phyloP scores from a whole-genome alignment of 2,113 vertebrate species.

The Embiotoca jacksoni region DNA sequence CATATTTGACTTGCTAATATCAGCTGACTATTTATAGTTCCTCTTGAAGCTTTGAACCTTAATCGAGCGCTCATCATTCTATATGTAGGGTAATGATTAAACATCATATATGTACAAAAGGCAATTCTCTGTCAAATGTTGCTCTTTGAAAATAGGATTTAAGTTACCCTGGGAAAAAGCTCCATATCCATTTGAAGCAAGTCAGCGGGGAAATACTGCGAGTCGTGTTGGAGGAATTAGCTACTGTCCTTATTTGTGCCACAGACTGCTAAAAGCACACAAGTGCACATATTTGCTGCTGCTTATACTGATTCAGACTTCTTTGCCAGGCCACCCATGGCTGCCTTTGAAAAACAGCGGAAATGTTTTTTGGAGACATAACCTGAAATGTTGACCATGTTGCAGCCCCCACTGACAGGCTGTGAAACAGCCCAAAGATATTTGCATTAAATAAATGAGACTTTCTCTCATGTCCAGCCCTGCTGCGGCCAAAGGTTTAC shows the following conservation, averaged over 20 bases:
- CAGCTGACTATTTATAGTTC: slow-evolving; percentile 42
- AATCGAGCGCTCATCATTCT: slow-evolving; percentile 16
- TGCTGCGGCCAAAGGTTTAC: slow-evolving; percentile 77
- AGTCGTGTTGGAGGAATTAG: neutral
- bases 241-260: neutral
- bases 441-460: slow-evolving; percentile 84
- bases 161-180: slow-evolving; percentile 1
- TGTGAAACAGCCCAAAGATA: slow-evolving; percentile 70
- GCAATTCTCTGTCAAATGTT: slow-evolving; percentile 24
- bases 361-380: slow-evolving; percentile 61
- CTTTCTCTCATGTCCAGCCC: slow-evolving; percentile 69
- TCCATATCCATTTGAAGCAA: slow-evolving; percentile 20
- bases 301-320: slow-evolving; percentile 13
- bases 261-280: neutral
- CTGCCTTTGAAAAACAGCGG: slow-evolving; percentile 23
- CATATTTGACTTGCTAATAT: slow-evolving; percentile 68
- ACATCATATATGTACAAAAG: neutral
- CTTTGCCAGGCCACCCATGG: slow-evolving; percentile 19
- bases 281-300: neutral
- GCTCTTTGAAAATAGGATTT: slow-evolving; percentile 28
- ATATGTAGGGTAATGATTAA: slow-evolving; percentile 8
- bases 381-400: slow-evolving; percentile 63
- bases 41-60: slow-evolving; percentile 29
- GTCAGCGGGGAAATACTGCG: neutral
- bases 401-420: slow-evolving; percentile 69